Evolutionary conservation across 1,140 invertebrate genomes (phyloP), one percentile per base, ranked within the genome.

Genomic region (Psilanteris sp.): DNA sequence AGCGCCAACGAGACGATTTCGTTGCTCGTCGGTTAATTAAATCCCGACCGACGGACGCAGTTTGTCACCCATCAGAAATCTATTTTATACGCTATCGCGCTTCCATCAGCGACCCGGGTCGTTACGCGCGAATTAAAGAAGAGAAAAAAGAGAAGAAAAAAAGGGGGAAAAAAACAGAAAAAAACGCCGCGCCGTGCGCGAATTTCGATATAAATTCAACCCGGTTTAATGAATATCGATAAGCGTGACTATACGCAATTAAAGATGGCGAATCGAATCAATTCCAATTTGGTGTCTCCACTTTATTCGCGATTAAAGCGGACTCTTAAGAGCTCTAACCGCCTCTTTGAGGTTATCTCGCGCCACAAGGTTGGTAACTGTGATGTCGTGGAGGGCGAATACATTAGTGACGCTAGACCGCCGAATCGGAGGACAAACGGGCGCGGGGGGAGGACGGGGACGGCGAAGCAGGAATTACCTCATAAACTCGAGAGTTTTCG

Each of bases 301-400:
- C 74, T 77, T 71, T 71, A 77, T 67, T 77, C 26, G 59, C 74
- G 66, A 71, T 77, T 71, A 77, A 71, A 66, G 52, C 43, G 44
- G 66, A 70, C 73, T 76, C 73, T 70, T 66, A 76, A 76, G 59
- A 76, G 73, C 57, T 71, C 44, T 66, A 70, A 76, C 73, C 73
- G 73, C 73, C 73, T 76, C 59, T 76, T 70, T 76, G 64, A 76
- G 64, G 73, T 76, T 76, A 75, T 75, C 73, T 76, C 57, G 57
- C 59, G 64, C 73, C 72, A 50, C 55, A 61, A 75, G 46, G 72
- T 68, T 76, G 73, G 64, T 76, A 66, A 71, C 73, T 70, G 64
- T 70, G 52, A 68, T 68, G 64, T 57, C 66, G 54, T 37, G 43
- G 64, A 68, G 67, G 67, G 61, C 59, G 74, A 77, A 71, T 77